A percentile compares a stretch with the other conserved stretches of the same genome.
Conservation (phyloP, 2,113 vertebrate species). For the Aegotheles bennettii region DNA sequence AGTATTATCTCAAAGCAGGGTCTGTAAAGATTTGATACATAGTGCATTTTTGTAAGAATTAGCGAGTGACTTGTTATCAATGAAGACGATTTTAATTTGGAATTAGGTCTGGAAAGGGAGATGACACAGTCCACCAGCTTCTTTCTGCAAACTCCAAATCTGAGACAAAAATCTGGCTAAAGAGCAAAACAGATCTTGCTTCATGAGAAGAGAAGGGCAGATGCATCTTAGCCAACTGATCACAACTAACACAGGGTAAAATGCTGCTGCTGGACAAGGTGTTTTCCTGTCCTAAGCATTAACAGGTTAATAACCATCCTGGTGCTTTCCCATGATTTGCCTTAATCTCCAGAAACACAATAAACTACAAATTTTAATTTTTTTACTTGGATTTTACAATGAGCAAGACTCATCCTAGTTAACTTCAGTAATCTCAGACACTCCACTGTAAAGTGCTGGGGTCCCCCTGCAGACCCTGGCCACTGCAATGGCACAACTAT, state of each 20-base stretch:
- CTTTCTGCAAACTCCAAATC: not conserved
- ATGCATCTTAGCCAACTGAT: not conserved
- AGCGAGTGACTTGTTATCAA: not conserved
- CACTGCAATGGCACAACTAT: not conserved
- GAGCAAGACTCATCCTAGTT: not conserved
- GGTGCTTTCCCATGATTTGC: rapidly evolving
- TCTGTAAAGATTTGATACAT: not conserved
- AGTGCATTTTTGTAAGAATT: not conserved
- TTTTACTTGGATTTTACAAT: not conserved
- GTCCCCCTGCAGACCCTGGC: not conserved
- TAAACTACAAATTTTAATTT: not conserved
- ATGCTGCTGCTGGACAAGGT: not conserved
- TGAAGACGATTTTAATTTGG: not conserved
- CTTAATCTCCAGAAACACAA: not conserved
- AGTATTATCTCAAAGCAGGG: not conserved
- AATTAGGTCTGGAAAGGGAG: not conserved
- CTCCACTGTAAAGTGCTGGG: rapidly evolving
- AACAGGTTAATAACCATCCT: not conserved
- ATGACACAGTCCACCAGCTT: not conserved
- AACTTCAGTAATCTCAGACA: not conserved
- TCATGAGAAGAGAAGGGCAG: not conserved
- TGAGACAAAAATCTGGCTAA: not conserved
- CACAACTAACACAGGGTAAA: not conserved
- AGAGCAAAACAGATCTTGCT: not conserved
- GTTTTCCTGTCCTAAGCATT: not conserved